Percentiles rank a stretch among this genome's conserved stretches.
Evolutionary conservation across 1,140 invertebrate genomes (phyloP).

Genomic region (Antheraea pernyi): DNA sequence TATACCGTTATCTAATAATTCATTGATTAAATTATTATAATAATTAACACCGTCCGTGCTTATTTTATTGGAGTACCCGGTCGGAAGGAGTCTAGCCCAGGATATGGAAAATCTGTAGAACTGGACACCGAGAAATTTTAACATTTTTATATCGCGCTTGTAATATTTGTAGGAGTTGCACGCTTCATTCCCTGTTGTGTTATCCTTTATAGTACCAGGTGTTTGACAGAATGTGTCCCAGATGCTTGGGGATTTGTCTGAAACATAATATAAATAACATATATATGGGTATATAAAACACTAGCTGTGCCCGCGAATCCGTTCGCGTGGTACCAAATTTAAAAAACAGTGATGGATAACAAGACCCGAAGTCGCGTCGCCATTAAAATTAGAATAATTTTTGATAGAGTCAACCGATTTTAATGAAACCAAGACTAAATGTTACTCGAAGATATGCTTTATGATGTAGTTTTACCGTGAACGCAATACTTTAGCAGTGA

Average conservation of each 20-base stretch:
- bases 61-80: conserved; percentile 51
- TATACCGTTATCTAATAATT: conserved; percentile 17
- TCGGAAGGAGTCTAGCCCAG: conserved; percentile 81
- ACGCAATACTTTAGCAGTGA: too few species aligned
- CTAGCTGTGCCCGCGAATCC: too few species aligned
- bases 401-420: too few species aligned
- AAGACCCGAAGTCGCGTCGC: too few species aligned
- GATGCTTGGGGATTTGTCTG: conserved; percentile 56
- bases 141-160: conserved; percentile 24
- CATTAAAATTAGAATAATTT: too few species aligned
- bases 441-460: too few species aligned
- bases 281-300: too few species aligned
- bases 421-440: too few species aligned
- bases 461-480: too few species aligned
- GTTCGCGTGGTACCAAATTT: too few species aligned
- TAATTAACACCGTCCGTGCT: conserved; percentile 16
- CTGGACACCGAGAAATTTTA: conserved; percentile 65
- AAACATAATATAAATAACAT: conserved; percentile 12
- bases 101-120: conserved; percentile 83
- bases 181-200: conserved; percentile 15
- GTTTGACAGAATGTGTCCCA: conserved; percentile 34
- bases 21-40: conserved; percentile 24
- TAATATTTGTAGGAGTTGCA: conserved; percentile 24
- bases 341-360: too few species aligned
- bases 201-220: conserved; percentile 16